phyloP scores from a whole-genome alignment of 2,113 vertebrate genomes.

The Prochilodus magdalenae region DNA sequence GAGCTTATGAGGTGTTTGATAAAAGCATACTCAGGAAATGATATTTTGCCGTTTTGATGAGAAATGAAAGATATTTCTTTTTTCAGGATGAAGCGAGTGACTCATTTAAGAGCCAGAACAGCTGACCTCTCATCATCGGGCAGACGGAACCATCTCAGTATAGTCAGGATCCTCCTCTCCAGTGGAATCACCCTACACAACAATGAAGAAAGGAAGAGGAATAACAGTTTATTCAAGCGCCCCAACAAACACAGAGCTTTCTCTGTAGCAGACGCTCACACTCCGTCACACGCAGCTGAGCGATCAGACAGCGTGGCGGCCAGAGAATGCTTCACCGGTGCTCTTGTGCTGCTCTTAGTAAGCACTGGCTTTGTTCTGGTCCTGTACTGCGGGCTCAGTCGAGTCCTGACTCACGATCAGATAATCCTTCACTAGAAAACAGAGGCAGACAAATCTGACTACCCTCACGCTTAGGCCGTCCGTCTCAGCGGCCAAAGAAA shows the following conservation, averaged over 20 bases:
- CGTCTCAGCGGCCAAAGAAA: too few species aligned
- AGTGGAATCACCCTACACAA: constrained; percentile 87
- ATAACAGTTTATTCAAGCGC: background rate
- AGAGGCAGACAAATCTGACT: background rate
- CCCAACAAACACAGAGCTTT: background rate
- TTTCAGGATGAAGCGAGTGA: too few species aligned
- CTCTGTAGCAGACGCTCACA: background rate
- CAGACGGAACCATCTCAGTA: constrained; percentile 89
- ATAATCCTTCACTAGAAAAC: background rate
- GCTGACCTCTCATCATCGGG: constrained; percentile 87
- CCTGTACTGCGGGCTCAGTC: background rate
- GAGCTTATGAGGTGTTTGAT: too few species aligned
- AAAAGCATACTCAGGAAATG: too few species aligned
- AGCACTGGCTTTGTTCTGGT: too few species aligned
- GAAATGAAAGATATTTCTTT: too few species aligned
- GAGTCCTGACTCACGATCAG: background rate
- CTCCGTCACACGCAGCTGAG: background rate
- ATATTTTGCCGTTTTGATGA: too few species aligned
- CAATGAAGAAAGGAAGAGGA: background rate
- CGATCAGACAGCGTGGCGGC: background rate
- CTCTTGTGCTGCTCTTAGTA: background rate
- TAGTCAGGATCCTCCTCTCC: constrained; percentile 91
- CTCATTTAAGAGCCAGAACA: background rate
- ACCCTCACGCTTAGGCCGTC: background rate
- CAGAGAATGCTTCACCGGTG: background rate